phyloP scores from a whole-genome alignment of 2,113 vertebrate genomes.

The Bubo scandiacus region DNA sequence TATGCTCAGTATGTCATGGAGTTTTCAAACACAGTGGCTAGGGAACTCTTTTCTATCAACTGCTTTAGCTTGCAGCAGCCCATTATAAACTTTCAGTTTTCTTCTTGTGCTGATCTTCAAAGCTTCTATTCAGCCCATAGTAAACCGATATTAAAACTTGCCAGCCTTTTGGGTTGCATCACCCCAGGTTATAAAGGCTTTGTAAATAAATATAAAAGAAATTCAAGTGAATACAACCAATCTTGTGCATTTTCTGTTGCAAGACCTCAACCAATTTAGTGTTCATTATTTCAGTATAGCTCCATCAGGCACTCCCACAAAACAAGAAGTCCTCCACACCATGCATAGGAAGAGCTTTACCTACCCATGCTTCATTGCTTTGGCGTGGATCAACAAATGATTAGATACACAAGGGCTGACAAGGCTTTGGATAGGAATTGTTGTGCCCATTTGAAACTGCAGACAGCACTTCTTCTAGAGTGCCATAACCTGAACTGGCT shows the following conservation, averaged over 20 bases:
- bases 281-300: not conserved
- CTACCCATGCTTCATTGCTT: not conserved
- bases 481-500: not conserved
- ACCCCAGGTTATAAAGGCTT: not conserved
- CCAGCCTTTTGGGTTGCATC: not conserved
- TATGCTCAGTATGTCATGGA: not conserved
- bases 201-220: not conserved
- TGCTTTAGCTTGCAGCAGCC: not conserved
- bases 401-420: not conserved
- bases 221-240: not conserved
- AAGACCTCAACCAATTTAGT: not conserved
- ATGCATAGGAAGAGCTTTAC: not conserved
- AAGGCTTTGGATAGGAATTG: not conserved
- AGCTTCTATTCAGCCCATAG: not conserved
- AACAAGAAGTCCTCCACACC: not conserved
- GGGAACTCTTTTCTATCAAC: not conserved
- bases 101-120: not conserved
- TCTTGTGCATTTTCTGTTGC: not conserved
- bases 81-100: not conserved
- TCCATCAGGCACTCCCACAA: not conserved
- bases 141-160: not conserved
- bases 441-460: not conserved
- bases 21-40: slow-evolving; percentile 26
- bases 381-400: not conserved
- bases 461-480: not conserved